These are phyloP conservation scores for Buphagus erythrorhynchus DNA, from an alignment of 2,797 vertebrate species.

Conservation along the genomic window DNA sequence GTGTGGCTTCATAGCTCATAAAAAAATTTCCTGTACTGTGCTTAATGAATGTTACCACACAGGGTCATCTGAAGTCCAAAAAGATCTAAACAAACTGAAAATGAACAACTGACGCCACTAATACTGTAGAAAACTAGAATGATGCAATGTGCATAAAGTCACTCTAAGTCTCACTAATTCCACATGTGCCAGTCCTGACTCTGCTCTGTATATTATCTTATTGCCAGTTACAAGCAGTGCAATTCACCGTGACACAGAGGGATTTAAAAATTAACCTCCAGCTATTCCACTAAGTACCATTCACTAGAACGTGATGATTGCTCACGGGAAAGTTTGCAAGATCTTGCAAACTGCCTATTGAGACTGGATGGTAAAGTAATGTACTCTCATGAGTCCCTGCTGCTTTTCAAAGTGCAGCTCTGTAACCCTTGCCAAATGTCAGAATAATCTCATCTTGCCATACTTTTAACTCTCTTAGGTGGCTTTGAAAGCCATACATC, in stretches of 20 bases:
- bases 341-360: conserved; percentile 9
- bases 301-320: conserved; percentile 27
- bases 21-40: background rate
- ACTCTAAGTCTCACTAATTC: background rate
- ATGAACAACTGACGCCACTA: background rate
- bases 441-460: conserved; percentile 21
- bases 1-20: background rate
- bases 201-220: background rate
- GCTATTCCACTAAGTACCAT: conserved; percentile 29
- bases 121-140: background rate
- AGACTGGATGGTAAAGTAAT: conserved; percentile 24
- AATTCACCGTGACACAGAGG: conserved; percentile 35
- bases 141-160: background rate
- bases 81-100: background rate
- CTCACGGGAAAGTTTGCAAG: conserved; percentile 26
- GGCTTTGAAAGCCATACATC: background rate
- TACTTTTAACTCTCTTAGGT: background rate
- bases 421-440: conserved; percentile 27
- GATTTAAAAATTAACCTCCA: conserved; percentile 55
- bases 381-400: background rate
- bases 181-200: background rate
- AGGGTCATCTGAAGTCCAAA: background rate
- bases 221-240: conserved; percentile 9
- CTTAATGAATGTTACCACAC: background rate
- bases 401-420: conserved; percentile 32